These are phyloP conservation scores for Tachina fera DNA, from an alignment of 2,888 invertebrate genomes.

Conservation along the genomic window DNA sequence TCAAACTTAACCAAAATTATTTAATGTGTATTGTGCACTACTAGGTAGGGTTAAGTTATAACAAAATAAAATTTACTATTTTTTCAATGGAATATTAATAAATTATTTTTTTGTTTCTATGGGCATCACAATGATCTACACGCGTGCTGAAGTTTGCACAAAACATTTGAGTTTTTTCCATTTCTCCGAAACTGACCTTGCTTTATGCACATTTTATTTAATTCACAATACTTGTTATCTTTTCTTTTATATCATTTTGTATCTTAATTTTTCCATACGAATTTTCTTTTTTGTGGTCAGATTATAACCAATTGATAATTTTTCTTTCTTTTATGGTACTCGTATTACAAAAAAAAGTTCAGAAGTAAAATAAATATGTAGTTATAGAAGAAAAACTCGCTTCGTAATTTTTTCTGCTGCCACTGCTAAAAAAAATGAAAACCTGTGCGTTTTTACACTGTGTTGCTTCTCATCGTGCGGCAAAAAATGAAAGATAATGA, in stretches of 20 bases:
- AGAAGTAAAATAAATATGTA: conserved; percentile 46
- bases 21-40: conserved; percentile 20
- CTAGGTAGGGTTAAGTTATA: conserved; percentile 2
- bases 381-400: conserved; percentile 50
- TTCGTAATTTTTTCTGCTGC: conserved; percentile 60
- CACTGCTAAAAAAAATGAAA: conserved; percentile 56
- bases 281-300: conserved; percentile 40
- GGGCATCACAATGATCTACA: conserved; percentile 44
- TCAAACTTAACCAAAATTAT: conserved; percentile 38
- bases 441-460: conserved; percentile 58
- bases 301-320: conserved; percentile 46
- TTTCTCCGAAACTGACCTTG: conserved; percentile 65
- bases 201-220: conserved; percentile 63
- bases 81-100: conserved; percentile 40
- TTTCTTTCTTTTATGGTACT: conserved; percentile 2
- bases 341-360: conserved; percentile 43
- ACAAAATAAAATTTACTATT: neutral
- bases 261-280: conserved; percentile 22
- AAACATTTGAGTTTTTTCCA: conserved; percentile 48
- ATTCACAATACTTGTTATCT: conserved; percentile 27
- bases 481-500: conserved; percentile 5
- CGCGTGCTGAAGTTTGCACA: conserved; percentile 55
- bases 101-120: conserved; percentile 51
- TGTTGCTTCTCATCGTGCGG: conserved; percentile 36
- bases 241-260: neutral